Conservation (phyloP, 2,113 vertebrate genomes). For the Xiphias gladius region DNA sequence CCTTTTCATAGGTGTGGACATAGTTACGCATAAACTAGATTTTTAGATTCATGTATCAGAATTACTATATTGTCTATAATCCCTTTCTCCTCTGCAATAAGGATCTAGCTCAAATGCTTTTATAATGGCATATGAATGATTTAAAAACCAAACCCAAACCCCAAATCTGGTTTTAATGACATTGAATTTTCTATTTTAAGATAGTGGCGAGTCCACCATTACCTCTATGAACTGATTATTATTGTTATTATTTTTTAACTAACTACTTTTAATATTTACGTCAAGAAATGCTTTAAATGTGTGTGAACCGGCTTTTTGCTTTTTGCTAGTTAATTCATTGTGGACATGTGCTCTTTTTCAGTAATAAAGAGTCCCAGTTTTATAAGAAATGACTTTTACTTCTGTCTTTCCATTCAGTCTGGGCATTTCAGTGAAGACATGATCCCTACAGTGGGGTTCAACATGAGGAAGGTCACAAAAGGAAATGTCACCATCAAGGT, state of each 20-base stretch:
- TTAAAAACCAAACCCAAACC: neutral
- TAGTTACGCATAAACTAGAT: neutral
- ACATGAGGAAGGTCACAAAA: slow-evolving; percentile 91
- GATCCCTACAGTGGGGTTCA: slow-evolving; percentile 93
- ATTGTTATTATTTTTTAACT: neutral
- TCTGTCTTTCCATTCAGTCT: slow-evolving; percentile 81
- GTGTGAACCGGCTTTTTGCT: neutral
- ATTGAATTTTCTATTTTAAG: neutral
- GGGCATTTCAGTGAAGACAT: slow-evolving; percentile 93
- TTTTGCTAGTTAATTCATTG: neutral
- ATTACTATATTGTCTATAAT: neutral
- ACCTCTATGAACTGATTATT: neutral
- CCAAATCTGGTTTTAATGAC: neutral
- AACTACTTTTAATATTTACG: neutral
- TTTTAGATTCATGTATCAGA: neutral
- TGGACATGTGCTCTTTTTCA: neutral
- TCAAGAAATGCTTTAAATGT: neutral
- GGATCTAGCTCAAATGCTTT: neutral
- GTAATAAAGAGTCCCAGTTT: neutral
- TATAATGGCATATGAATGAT: neutral
- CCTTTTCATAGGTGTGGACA: neutral
- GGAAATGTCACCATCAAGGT: slow-evolving; percentile 89
- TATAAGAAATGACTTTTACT: neutral
- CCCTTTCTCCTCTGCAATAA: neutral
- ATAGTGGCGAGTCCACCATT: neutral